Conservation (phyloP, 2,888 invertebrate species). For the Morinoia aosen region DNA sequence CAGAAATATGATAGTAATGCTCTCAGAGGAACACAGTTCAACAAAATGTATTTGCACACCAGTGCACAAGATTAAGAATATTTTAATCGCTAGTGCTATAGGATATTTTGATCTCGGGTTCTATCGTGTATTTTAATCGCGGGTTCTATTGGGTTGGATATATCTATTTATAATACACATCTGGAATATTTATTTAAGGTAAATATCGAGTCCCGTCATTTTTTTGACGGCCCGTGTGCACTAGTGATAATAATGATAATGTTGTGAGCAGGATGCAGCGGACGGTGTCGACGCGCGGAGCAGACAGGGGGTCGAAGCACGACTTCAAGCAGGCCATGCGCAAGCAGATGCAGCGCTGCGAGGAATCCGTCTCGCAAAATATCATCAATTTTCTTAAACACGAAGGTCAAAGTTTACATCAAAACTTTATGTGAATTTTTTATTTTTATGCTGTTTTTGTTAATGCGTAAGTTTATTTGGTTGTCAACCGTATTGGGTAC, state of each 20-base stretch:
- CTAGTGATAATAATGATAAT: too few species aligned
- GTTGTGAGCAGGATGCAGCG: conserved; percentile 69
- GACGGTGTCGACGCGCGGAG: conserved; percentile 90
- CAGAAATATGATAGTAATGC: too few species aligned
- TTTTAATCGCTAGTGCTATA: background rate
- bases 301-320: conserved; percentile 93
- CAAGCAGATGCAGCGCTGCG: conserved; percentile 76
- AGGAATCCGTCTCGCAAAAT: conserved; percentile 61
- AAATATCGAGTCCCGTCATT: too few species aligned
- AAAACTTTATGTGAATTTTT: conserved; percentile 59
- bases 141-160: too few species aligned
- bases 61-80: background rate
- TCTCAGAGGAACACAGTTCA: too few species aligned
- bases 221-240: too few species aligned
- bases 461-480: background rate
- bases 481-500: background rate
- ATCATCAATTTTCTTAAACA: conserved; percentile 63
- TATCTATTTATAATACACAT: too few species aligned
- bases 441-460: background rate
- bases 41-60: too few species aligned
- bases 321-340: conserved; percentile 91
- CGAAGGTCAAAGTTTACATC: conserved; percentile 60
- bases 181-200: too few species aligned
- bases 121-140: too few species aligned
- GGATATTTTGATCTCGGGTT: too few species aligned